Conservation (phyloP, 1,140 invertebrate species). For the Phymorhynchus buccinoides region DNA sequence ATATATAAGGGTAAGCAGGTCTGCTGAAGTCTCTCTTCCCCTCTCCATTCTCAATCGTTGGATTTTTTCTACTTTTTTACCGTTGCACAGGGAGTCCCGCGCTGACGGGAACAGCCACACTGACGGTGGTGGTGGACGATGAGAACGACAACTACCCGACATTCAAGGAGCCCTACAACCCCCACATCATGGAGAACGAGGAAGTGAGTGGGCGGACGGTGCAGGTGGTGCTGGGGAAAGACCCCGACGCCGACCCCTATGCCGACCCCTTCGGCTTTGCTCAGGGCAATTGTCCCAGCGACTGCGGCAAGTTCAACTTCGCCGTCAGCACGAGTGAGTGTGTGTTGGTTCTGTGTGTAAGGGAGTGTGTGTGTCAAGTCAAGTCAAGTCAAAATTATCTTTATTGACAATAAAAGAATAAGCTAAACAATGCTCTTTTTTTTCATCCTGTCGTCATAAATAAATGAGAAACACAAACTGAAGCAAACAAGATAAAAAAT, state of each 20-base stretch:
- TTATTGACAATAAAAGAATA: too few relatives aligned
- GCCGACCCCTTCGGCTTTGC: conserved; percentile 60
- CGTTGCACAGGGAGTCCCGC: conserved; percentile 79
- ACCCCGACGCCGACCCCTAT: conserved; percentile 73
- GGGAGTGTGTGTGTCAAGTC: too few relatives aligned
- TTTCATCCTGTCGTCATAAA: too few relatives aligned
- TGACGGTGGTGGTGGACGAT: conserved; percentile 96
- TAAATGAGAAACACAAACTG: too few relatives aligned
- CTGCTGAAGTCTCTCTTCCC: too few relatives aligned
- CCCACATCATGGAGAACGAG: conserved; percentile 82
- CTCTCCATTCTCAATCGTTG: too few relatives aligned
- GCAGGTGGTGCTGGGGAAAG: conserved; percentile 80
- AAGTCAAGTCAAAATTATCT: too few relatives aligned
- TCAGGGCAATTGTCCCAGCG: conserved; percentile 50
- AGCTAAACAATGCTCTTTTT: too few relatives aligned
- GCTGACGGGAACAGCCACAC: conserved; percentile 94
- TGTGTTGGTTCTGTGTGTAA: neutral
- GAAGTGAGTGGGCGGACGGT: conserved; percentile 37
- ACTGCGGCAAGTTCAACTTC: conserved; percentile 54
- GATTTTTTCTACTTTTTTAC: too few relatives aligned
- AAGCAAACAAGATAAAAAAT: too few relatives aligned
- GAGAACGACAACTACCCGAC: conserved; percentile 94
- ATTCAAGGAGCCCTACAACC: conserved; percentile 92
- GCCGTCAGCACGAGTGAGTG: conserved; percentile 54
- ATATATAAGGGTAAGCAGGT: too few relatives aligned